These are phyloP conservation scores for Agrotis segetum DNA, from an alignment of 2,888 invertebrate species.

Conservation along the genomic window DNA sequence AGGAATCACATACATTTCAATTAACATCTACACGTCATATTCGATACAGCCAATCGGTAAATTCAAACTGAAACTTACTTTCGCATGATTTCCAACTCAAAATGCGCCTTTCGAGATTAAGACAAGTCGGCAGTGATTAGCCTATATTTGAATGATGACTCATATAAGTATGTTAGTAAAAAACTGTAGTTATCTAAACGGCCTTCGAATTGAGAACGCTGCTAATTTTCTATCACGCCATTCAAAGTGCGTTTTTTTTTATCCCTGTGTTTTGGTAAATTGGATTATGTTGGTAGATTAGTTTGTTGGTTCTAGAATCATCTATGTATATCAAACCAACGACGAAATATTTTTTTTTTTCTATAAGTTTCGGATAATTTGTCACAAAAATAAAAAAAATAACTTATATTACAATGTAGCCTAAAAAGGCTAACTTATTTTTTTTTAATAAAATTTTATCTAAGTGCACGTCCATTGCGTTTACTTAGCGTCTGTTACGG, in stretches of 20 bases:
- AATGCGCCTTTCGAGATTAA: slow-evolving; percentile 21
- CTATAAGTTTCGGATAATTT: no score
- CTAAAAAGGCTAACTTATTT: no score
- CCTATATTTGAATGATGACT: slow-evolving; percentile 38
- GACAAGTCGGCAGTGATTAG: slow-evolving; percentile 18
- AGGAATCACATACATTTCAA: no score
- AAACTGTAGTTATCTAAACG: slow-evolving; percentile 72
- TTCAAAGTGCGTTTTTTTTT: slow-evolving; percentile 27
- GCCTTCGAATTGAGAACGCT: slow-evolving; percentile 60
- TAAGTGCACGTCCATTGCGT: no score
- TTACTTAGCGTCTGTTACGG: no score
- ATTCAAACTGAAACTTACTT: background rate
- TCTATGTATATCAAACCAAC: background rate
- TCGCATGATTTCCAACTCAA: background rate
- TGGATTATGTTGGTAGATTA: slow-evolving; percentile 9
- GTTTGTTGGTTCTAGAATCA: background rate
- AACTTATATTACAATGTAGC: no score
- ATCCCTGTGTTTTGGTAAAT: background rate
- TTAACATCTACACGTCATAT: no score
- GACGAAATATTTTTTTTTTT: background rate
- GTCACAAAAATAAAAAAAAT: no score
- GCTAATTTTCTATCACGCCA: slow-evolving; percentile 62
- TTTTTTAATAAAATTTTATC: no score
- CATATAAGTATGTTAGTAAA: slow-evolving; percentile 28
- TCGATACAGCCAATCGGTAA: no score